phyloP scores from a whole-genome alignment of 2,888 invertebrate species.

The Coleophora flavipennella region DNA sequence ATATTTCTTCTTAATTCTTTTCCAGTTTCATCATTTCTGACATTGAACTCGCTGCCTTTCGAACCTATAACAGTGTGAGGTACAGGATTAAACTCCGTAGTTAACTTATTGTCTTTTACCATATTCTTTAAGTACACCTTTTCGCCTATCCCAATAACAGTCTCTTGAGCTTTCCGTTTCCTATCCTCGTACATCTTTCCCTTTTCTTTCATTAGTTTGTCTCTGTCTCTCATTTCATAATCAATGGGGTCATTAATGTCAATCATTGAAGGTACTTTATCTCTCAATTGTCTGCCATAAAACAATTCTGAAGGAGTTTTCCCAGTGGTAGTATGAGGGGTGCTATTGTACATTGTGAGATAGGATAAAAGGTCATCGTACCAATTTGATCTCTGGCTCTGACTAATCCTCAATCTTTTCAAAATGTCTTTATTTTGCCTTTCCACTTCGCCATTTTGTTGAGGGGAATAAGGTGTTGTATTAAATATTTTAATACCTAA shows the following conservation, averaged over 20 bases:
- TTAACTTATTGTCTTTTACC: constrained; percentile 9
- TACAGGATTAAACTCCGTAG: constrained; percentile 4
- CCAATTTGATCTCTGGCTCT: not conserved
- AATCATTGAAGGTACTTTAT: constrained; percentile 5
- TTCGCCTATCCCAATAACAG: constrained; percentile 7
- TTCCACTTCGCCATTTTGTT: constrained; percentile 12
- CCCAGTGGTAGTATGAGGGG: too few species aligned
- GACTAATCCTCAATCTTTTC: constrained; percentile 1
- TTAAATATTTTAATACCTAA: constrained; percentile 2
- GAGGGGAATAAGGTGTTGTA: constrained; percentile 9
- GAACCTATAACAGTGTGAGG: constrained; percentile 7
- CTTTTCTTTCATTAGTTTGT: constrained; percentile 6
- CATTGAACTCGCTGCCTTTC: constrained; percentile 1
- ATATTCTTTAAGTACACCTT: constrained; percentile 11
- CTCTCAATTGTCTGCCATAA: constrained; percentile 1
- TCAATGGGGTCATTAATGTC: not conserved
- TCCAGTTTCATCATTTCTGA: constrained; percentile 8
- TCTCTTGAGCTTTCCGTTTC: constrained; percentile 7
- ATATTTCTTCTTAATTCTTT: constrained; percentile 5
- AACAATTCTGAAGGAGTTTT: not conserved
- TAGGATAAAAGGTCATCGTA: constrained; percentile 2
- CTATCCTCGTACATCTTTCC: constrained; percentile 7
- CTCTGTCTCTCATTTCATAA: constrained; percentile 5
- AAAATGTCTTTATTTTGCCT: constrained; percentile 8
- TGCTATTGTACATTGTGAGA: too few species aligned